Base-by-base conservation (phyloP, 2,113 vertebrate genomes). In the Rutilus rutilus region DNA sequence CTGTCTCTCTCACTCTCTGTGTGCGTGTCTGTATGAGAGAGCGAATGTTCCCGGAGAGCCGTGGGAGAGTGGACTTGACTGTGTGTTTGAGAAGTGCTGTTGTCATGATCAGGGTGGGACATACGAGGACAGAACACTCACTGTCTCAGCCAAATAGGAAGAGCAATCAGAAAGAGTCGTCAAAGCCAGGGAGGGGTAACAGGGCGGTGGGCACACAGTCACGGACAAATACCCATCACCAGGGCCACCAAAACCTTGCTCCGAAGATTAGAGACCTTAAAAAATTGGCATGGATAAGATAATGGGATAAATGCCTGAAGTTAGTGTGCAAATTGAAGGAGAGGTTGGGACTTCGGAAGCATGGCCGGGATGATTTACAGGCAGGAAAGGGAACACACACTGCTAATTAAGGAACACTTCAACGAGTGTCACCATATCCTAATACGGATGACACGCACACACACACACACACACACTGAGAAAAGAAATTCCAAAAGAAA, bases 121-220 rank as follows among this genome's bases (percentile, higher is more conserved):
- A 6, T 62, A 82, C 80, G 57, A 86, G 47, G 85, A 87, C 88
- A 89, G 86, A 86, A 89, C 60, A 73, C 86, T 89, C 88, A 85
- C 78, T 89, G 86, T 91, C 89, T 90, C 75, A 91, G 90, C 90
- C 91, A 92, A 94, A 83, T 91, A 94, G 94, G 93, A 95, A 94
- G 89, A 92, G 92, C 86, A 95, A 95, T 94, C 92, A 93, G 89
- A 88, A 80, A 87, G 86, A 87, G 65, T 57, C 45, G 87, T 84
- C 83, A 78, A 62, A 87, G 86, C 42, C 74, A 76, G 86, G 86
- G 80, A 78, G 83, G 85, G 82, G n/a, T 76, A 54, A 57, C 47
- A 50, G 62, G 81, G 54, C 25, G 42, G 85, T 52, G 91, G 89
- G 89, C 52, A 84, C 42, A 85, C 21, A 71, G 25, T 79, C 65